These are phyloP conservation scores for Apodemus agrarius DNA, from an alignment of 2,797 vertebrate species.

Conservation along the genomic window DNA sequence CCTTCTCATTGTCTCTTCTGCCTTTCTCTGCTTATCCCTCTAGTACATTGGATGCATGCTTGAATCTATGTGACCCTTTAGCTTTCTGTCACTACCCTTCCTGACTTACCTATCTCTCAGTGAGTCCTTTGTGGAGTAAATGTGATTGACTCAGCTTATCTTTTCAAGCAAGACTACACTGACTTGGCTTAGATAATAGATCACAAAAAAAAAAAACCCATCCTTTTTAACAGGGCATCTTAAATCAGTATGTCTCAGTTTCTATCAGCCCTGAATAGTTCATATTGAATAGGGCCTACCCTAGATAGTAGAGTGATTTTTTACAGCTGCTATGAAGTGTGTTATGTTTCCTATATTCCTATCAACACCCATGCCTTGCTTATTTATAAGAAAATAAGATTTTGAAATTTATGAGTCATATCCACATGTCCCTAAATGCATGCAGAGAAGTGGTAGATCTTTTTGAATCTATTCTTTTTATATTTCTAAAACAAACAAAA, in stretches of 20 bases:
- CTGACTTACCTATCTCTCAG: not conserved
- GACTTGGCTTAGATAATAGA: not conserved
- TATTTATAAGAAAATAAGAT: conserved; percentile 41
- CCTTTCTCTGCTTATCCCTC: not conserved
- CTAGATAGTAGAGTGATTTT: not conserved
- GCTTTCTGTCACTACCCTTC: not conserved
- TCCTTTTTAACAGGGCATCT: not conserved
- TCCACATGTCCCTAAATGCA: not conserved
- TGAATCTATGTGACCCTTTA: not conserved
- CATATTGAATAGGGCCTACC: conserved; percentile 8
- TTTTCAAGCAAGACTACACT: conserved; percentile 12
- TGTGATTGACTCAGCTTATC: conserved; percentile 29
- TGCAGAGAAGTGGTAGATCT: not conserved
- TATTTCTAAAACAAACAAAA: conserved; percentile 45
- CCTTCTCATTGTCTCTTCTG: not conserved
- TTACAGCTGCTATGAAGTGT: conserved; percentile 8
- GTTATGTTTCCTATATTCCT: not conserved
- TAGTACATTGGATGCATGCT: not conserved
- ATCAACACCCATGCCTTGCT: not conserved
- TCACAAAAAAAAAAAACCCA: conserved; percentile 60
- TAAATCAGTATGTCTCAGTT: conserved; percentile 43
- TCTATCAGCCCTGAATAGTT: conserved; percentile 19
- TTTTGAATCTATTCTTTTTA: not conserved
- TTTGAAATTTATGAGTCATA: not conserved
- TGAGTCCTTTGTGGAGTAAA: conserved; percentile 26